Percentiles rank a stretch among this genome's conserved stretches.
phyloP scores from a whole-genome alignment of 2,797 vertebrate genomes.

The Pseudochirops corinnae region DNA sequence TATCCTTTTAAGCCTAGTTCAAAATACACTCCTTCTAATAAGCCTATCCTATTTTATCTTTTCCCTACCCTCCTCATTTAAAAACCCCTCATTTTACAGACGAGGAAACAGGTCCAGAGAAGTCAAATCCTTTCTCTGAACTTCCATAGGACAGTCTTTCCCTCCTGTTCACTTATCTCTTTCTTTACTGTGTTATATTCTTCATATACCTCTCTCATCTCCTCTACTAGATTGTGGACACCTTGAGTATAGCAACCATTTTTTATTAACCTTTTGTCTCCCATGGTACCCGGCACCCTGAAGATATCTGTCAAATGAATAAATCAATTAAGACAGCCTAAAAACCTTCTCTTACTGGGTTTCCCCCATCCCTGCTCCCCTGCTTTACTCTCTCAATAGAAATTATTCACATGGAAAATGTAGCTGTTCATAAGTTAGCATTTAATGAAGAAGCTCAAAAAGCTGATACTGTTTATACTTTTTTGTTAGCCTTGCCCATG shows the following conservation, averaged over 20 bases:
- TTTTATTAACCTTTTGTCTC: conserved; percentile 42
- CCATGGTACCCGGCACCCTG: neutral
- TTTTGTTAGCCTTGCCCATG: conserved; percentile 50
- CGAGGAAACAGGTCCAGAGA: neutral
- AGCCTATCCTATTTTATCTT: neutral
- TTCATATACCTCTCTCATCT: conserved; percentile 24
- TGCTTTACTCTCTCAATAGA: neutral
- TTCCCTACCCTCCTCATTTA: neutral
- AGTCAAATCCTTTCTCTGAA: neutral
- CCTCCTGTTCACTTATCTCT: neutral
- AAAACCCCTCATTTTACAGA: neutral
- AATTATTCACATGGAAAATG: neutral
- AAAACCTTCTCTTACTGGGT: neutral
- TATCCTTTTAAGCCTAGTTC: neutral
- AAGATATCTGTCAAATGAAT: conserved; percentile 7
- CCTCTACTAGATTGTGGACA: conserved; percentile 37
- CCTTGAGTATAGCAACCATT: conserved; percentile 30
- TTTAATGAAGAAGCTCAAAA: neutral
- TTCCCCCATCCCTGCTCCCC: neutral
- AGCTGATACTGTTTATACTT: neutral
- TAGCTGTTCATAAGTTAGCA: neutral
- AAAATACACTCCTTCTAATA: neutral
- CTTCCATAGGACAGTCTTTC: neutral
- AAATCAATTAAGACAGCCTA: conserved; percentile 34
- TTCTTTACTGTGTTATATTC: conserved; percentile 26